Evolutionary conservation across 2,113 vertebrate genomes (phyloP), one percentile per base, ranked within the genome.

Genomic region (Empidonax alnorum): DNA sequence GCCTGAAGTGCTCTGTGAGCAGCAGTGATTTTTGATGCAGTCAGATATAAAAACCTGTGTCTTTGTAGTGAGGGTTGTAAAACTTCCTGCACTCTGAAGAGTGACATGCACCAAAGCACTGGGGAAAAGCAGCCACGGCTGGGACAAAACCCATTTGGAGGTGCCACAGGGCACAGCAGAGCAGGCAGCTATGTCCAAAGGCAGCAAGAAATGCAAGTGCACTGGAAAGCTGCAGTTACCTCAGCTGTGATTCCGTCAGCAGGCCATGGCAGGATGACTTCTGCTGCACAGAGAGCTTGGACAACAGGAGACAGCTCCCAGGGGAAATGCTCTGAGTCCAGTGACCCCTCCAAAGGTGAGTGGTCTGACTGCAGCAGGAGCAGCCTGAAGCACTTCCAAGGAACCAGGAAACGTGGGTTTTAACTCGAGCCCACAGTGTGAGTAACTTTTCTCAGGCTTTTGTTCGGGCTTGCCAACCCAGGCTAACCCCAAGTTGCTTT

Each of bases 31-130:
- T 90, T 7, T 67, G 62, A 79, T 0, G 2, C 50, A 27, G 35
- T 27, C 49, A 24, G 47, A 74, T 78, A 4, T 10, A 74, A 56
- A 74, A 56, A 68, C 18, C 27, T 2, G 0, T 33, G 11, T 30
- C 41, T 52, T 18, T 17, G 21, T 9, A 25, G 50, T 1, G 14
- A 83, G 42, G 33, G 35, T 10, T 0, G 0, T n/a, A 61, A 68
- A 63, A 53, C 42, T 39, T 56, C 61, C n/a, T 25, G 61, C 59
- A 44, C 27, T 52, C 58, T 39, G 41, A 50, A 59, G 46, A 91
- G 72, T 1, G 3, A 28, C 23, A 6, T 0, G 3, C 30, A 59
- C 1, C 1, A 76, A 72, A 33, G 5, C 13, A 20, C 10, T 0
- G 4, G 3, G 49, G 53, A 44, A 56, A 84, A 84, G 30, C 52